Base-by-base conservation (phyloP, 2,797 vertebrate genomes). In the Premnoplex brunnescens region DNA sequence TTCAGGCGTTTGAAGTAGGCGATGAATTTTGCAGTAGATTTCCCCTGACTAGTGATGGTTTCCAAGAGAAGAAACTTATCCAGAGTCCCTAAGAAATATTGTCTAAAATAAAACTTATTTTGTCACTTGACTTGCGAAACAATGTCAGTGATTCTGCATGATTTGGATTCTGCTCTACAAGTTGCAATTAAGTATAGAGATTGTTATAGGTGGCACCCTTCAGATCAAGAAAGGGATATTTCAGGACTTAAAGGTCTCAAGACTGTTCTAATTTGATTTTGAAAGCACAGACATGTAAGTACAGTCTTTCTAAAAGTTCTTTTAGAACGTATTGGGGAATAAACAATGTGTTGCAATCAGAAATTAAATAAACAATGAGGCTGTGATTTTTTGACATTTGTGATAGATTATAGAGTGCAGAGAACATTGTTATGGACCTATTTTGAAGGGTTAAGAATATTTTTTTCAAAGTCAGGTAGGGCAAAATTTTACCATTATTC, bases 191-290 rank as follows among this genome's bases (percentile, higher is more conserved):
- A 85, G n/a, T 67, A 10, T 73, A 51, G 36, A 30, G 14, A 78
- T 48, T 88, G 16, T 26, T 76, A 84, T 44, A 82, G 26, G 37
- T 41, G 55, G 5, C 6, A 20, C 15, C 21, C 75, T 94, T 95
- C 60, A 62, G 48, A 94, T 60, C 32, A 87, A 91, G 49, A 21
- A 71, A 66, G 27, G 12, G 30, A 54, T 62, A 34, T 89, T 93
- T 94, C 79, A 80, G 83, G 87, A 77, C 8, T 49, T 71, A 22
- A 66, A 22, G n/a, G 24, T 72, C 17, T 49, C 84, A 32, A 83
- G 46, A 64, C 67, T 71, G 89, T 96, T 95, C 60, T 56, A 26
- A 34, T 90, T 76, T 52, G 34, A 39, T 44, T 92, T 96, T 94
- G 52, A 72, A 84, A 92, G 66, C 39, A 71, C 32, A 94, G 32